These are phyloP conservation scores for Troglohyphantes excavatus DNA, from an alignment of 2,888 invertebrate genomes.

Conservation along the genomic window DNA sequence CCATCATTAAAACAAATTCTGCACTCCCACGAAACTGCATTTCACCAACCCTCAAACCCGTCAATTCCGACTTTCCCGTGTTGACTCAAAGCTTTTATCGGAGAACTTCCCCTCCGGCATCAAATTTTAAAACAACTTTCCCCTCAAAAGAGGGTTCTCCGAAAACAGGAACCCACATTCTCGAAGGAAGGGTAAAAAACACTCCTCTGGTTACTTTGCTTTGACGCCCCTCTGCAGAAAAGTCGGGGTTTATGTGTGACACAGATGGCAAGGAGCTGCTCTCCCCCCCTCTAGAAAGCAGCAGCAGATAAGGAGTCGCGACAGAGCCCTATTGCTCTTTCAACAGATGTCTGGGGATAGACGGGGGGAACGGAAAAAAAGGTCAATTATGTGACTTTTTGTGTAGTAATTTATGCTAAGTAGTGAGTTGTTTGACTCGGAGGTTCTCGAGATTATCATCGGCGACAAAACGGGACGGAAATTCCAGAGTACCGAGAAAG, in stretches of 20 bases:
- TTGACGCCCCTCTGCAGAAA: constrained; percentile 4
- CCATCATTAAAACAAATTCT: not conserved
- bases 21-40: no score
- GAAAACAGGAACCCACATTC: constrained; percentile 28
- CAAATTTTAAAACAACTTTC: constrained; percentile 31
- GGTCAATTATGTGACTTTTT: constrained; percentile 45
- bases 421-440: not conserved
- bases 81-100: not conserved
- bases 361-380: constrained; percentile 1
- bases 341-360: constrained; percentile 57
- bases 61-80: not conserved
- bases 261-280: constrained; percentile 40
- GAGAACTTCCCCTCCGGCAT: not conserved
- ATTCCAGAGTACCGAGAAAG: not conserved
- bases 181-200: constrained; percentile 33
- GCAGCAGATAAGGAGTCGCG: constrained; percentile 41
- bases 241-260: constrained; percentile 11
- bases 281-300: not conserved
- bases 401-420: constrained; percentile 46
- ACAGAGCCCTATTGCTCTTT: constrained; percentile 43
- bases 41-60: not conserved
- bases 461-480: constrained; percentile 9
- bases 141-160: not conserved
- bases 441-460: not conserved
- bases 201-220: not conserved